Evolutionary conservation across 1,140 invertebrate species (phyloP).

Genomic region (Odontomachus brunneus): DNA sequence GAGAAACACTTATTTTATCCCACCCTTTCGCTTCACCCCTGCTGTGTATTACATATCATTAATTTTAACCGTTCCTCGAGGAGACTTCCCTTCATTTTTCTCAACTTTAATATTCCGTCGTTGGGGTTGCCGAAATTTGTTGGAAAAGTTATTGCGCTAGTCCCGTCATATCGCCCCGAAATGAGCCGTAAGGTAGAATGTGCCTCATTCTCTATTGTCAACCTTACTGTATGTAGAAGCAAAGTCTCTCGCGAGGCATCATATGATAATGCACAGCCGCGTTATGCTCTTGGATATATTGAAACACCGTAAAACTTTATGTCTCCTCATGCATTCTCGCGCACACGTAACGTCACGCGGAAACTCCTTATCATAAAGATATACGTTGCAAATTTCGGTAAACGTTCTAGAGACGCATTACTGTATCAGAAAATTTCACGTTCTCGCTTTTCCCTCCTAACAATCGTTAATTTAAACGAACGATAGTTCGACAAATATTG

Average conservation of each 20-base stretch:
- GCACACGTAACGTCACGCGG: neutral
- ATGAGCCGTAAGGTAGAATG: conserved; percentile 33
- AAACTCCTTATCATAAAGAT: conserved; percentile 28
- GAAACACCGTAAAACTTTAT: conserved; percentile 46
- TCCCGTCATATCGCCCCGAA: neutral
- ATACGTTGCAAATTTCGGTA: conserved; percentile 29
- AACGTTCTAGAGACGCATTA: conserved; percentile 12
- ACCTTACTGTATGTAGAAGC: neutral
- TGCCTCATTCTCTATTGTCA: conserved; percentile 6
- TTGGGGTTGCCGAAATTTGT: neutral
- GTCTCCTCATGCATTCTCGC: neutral
- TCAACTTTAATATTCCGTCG: neutral
- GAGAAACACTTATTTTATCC: conserved; percentile 1
- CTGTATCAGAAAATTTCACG: neutral
- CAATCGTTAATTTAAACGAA: neutral
- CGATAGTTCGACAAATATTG: neutral
- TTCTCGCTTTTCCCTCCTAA: neutral
- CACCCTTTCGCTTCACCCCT: no score
- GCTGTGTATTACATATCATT: neutral
- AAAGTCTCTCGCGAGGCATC: neutral
- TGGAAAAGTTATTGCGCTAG: neutral
- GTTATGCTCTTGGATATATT: conserved; percentile 61
- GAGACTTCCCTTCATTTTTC: neutral
- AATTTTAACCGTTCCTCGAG: neutral
- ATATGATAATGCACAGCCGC: conserved; percentile 45